Conservation (phyloP, 2,888 invertebrate genomes). For the Agonopterix alstromeriana region DNA sequence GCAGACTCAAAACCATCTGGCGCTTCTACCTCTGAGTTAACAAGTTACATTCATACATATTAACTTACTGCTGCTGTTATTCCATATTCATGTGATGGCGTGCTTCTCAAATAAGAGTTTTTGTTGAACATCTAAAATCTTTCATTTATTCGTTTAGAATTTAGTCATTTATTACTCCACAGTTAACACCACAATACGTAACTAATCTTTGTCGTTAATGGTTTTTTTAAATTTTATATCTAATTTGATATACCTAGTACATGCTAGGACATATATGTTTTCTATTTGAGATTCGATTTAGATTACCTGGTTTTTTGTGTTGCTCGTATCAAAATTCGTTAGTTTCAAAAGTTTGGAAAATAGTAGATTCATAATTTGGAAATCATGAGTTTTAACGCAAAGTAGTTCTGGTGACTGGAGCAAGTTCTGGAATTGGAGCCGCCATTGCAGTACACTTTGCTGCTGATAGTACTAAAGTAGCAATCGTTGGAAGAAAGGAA, state of each 20-base stretch:
- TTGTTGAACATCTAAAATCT: neutral
- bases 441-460: slow-evolving; percentile 16
- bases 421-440: slow-evolving; percentile 14
- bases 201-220: no score
- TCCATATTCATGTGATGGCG: slow-evolving; percentile 52
- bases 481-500: slow-evolving; percentile 25
- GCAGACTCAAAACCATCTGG: slow-evolving; percentile 35
- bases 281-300: no score
- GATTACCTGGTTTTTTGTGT: no score
- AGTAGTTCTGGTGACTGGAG: slow-evolving; percentile 13
- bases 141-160: neutral
- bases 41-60: slow-evolving; percentile 70
- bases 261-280: no score
- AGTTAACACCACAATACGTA: neutral
- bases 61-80: slow-evolving; percentile 49
- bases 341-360: no score
- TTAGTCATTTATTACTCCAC: neutral
- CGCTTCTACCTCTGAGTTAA: slow-evolving; percentile 28
- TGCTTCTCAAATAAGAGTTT: slow-evolving; percentile 11
- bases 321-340: no score
- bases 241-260: no score
- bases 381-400: slow-evolving; percentile 17
- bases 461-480: slow-evolving; percentile 19
- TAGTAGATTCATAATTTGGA: no score
- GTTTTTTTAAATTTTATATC: no score